Percentiles rank a stretch among this genome's conserved stretches.
Evolutionary conservation across 2,888 invertebrate genomes (phyloP).

Genomic region (Linyphia triangularis): DNA sequence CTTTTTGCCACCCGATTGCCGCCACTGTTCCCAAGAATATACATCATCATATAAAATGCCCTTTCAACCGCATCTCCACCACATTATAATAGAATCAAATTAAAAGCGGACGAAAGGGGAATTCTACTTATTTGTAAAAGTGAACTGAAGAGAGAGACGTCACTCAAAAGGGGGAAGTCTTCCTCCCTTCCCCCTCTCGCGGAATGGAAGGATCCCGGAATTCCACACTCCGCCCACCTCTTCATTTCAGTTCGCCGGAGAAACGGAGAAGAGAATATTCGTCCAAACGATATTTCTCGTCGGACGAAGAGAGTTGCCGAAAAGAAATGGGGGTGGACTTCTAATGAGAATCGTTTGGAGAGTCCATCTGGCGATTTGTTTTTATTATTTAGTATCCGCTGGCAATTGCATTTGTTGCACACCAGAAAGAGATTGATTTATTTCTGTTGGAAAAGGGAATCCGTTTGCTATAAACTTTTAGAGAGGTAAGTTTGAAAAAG

Average conservation of each 20-base stretch:
- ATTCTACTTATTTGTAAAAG: background rate
- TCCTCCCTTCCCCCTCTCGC: background rate
- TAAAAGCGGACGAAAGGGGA: background rate
- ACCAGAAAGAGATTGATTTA: background rate
- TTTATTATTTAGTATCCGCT: background rate
- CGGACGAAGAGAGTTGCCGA: no score
- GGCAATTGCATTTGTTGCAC: background rate
- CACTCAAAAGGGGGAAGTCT: background rate
- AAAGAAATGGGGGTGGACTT: background rate
- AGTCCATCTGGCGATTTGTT: background rate
- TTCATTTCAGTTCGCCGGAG: background rate
- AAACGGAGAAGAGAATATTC: no score
- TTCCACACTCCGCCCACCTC: background rate
- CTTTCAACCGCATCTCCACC: no score
- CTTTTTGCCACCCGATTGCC: no score
- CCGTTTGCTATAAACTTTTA: background rate
- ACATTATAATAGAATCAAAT: background rate
- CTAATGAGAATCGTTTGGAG: background rate
- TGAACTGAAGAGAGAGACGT: background rate
- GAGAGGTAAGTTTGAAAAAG: background rate
- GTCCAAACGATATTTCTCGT: background rate
- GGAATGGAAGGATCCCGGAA: background rate
- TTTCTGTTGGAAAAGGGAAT: background rate
- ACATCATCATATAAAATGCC: no score
- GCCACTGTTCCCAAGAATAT: no score